Base-by-base conservation (phyloP, 2,113 vertebrate species). In the Sebastes fasciatus region DNA sequence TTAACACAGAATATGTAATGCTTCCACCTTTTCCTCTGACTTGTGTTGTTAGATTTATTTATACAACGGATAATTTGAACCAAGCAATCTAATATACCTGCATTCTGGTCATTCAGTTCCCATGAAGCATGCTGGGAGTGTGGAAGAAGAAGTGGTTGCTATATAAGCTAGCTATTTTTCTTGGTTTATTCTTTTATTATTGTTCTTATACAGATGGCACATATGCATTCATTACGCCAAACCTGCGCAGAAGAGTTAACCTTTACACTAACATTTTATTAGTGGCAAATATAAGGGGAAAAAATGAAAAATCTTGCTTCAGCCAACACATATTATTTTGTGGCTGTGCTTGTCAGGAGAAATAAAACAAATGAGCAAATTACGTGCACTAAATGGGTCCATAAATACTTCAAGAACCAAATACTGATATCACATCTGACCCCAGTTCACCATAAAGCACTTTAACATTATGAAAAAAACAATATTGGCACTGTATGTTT, bases 371-470 rank as follows among this genome's bases (percentile, higher is more conserved):
- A 74, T 70, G 46, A 83, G 46, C 63, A 61, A 4, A 8, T 68
- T 12, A 43, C 42, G 62, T 60, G 2, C 48, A 74, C 57, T 71
- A 66, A 86, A 77, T 74, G 3, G 43, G 17, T 66, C 76, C 52
- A 85, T 80, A 65, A 86, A 77, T 83, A 54, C 52, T 55, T 54
- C 60, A 64, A 46, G 21, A 79, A 79, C 74, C 60, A 75, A 72
- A 69, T 60, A 66, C 45, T 72, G 17, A 81, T 71, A 69, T 70
- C 46, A 66, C 46, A 46, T 77, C 23, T 43, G 21, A 86, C 74
- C 70, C 61, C 46, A 23, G 77, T 60, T 49, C 61, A 76, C 16
- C n/a, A 79, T 72, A 65, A 85, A 85, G n/a, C 55, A 63, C 42
- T 77, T 26, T 51, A 58, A 21, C 23, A n/a, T 70, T 65, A 21